Evolutionary conservation across 2,113 vertebrate species (phyloP).

Genomic region (Drymodes brunneopygia): DNA sequence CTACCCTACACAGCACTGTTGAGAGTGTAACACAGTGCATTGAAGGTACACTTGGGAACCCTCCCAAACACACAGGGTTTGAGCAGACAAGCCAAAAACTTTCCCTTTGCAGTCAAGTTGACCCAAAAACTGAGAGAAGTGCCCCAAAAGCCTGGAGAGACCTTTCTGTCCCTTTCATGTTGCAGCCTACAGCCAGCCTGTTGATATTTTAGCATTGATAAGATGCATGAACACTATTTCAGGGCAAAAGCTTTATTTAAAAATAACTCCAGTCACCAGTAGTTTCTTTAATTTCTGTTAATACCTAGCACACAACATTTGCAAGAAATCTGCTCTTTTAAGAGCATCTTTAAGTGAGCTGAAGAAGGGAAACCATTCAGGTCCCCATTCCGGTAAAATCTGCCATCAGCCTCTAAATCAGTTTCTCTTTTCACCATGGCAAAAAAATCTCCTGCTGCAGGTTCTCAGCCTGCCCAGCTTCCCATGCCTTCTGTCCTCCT

Average conservation of each 20-base stretch:
- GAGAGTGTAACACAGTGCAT: not conserved
- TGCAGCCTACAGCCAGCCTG: not conserved
- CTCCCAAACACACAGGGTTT: not conserved
- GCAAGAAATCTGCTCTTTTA: not conserved
- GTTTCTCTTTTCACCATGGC: not conserved
- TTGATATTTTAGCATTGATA: not conserved
- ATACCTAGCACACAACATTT: not conserved
- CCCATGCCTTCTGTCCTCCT: not conserved
- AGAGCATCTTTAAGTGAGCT: not conserved
- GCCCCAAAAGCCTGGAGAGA: not conserved
- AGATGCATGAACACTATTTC: not conserved
- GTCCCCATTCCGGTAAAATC: not conserved
- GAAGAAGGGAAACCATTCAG: not conserved
- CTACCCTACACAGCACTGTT: not conserved
- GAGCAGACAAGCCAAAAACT: not conserved
- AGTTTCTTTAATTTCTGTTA: not conserved
- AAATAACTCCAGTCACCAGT: not conserved
- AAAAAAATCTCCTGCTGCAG: not conserved
- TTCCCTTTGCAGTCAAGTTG: not conserved
- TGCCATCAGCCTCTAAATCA: not conserved
- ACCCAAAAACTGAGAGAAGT: not conserved
- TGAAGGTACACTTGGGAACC: not conserved
- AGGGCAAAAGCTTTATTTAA: not conserved
- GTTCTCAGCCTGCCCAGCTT: not conserved
- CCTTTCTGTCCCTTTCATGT: not conserved